Evolutionary conservation across 2,113 vertebrate genomes (phyloP), one percentile per base, ranked within the genome.

Genomic region (Cyanoderma ruficeps): DNA sequence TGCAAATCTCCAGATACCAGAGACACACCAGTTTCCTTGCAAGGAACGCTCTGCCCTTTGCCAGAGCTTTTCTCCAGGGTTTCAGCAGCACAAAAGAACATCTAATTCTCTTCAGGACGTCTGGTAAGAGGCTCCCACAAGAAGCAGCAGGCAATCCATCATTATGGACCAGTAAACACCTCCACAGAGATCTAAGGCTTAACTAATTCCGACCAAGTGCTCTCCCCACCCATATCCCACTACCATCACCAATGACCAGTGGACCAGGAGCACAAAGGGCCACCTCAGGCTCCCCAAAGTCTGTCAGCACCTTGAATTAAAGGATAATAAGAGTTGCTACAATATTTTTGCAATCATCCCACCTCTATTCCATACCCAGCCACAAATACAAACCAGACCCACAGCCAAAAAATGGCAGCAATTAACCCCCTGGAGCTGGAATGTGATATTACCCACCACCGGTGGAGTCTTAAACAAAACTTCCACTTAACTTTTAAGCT

Each of bases 221-320:
- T 30, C 71, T 81, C 81, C 44, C 47, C 41, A 47, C 9, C 31
- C 28, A 9, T 7, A 27, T 21, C 37, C 67, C 7, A 57, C 30
- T 67, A 28, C 3, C 55, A 31, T 0, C 3, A 1, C 42, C 82
- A 68, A 2, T 8, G 28, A 35, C 37, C 57, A 18, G 24, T 0
- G 1, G 6, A 69, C 30, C 35, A 16, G 42, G 0, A 83, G 68
- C 80, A 41, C 1, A 14, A 37, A 39, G 21, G 27, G 49, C 25
- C 50, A 42, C 31, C 9, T 53, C 18, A 68, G 49, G 31, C n/a
- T 49, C 56, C 72, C 2, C 49, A 18, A 15, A 87, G 4, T 46
- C 65, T 24, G 12, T 33, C 28, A 57, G 49, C 49, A 52, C 33
- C 67, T 50, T 56, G 24, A 72, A 63, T n/a, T 74, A 49, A 57